phyloP scores from a whole-genome alignment of 2,888 invertebrate genomes.

The Rambutsinella grinnellia region DNA sequence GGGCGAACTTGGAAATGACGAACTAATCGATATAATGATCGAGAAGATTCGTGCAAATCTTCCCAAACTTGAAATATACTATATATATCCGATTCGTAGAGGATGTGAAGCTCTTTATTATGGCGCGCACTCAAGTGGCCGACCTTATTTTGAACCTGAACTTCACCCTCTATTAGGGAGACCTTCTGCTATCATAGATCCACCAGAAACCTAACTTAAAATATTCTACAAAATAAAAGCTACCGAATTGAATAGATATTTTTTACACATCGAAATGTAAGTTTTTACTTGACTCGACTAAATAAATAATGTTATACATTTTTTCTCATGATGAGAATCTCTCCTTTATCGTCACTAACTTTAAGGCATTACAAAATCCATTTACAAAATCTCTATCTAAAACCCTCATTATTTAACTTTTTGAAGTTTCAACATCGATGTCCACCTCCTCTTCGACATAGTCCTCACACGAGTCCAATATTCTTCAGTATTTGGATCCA shows the following conservation, averaged over 20 bases:
- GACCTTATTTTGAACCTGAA: background rate
- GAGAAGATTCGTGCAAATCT: no score
- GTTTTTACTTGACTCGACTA: no score
- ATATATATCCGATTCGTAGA: constrained; percentile 54
- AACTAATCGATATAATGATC: constrained; percentile 38
- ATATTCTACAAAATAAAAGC: no score
- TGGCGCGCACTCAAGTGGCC: background rate
- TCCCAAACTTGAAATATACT: constrained; percentile 51
- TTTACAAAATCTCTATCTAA: background rate
- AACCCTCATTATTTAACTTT: no score
- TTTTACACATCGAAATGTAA: no score
- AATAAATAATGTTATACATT: no score
- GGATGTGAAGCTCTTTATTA: constrained; percentile 48
- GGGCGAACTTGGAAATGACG: constrained; percentile 32
- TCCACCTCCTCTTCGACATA: constrained; percentile 76
- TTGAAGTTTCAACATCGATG: constrained; percentile 74
- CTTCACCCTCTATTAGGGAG: background rate
- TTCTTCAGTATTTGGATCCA: constrained; percentile 82
- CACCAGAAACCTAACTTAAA: no score
- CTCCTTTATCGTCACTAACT: background rate
- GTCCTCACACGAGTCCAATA: constrained; percentile 86
- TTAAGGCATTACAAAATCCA: background rate
- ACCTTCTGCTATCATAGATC: no score
- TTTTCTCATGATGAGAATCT: background rate
- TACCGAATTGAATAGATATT: no score